Conservation (phyloP, 2,888 invertebrate genomes). For the Unio pictorum region DNA sequence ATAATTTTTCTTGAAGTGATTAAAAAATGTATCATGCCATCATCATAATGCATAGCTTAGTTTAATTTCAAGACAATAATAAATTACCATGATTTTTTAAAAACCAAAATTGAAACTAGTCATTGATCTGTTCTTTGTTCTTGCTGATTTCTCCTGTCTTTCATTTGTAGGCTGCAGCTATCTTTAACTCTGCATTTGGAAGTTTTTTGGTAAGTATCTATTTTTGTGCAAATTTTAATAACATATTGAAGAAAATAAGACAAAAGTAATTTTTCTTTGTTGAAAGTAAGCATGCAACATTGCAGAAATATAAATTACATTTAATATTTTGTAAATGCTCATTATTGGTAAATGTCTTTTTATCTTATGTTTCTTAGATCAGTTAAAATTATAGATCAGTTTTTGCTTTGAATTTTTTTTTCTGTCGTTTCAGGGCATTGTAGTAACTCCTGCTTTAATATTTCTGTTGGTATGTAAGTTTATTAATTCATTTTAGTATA, state of each 20-base stretch:
- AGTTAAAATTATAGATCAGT: background rate
- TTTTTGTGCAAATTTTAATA: background rate
- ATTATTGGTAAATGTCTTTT: background rate
- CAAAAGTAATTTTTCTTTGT: background rate
- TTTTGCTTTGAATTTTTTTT: background rate
- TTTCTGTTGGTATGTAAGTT: constrained; percentile 73
- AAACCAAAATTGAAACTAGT: background rate
- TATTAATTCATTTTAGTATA: background rate
- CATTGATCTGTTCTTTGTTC: background rate
- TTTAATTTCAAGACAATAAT: no score
- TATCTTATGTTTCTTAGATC: background rate
- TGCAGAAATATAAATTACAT: background rate
- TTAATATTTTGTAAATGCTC: background rate
- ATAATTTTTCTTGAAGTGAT: no score
- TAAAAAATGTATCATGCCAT: no score
- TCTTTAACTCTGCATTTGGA: constrained; percentile 77
- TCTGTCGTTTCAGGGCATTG: constrained; percentile 69
- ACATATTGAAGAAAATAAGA: background rate
- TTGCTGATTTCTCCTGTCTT: background rate
- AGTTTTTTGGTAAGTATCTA: constrained; percentile 73
- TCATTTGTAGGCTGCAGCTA: constrained; percentile 73
- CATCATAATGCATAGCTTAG: no score
- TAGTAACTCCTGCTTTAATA: constrained; percentile 75
- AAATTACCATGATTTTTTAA: background rate
- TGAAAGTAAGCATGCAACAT: background rate